Evolutionary conservation across 2,888 invertebrate genomes (phyloP).

Genomic region (Diplazon laetatorius): DNA sequence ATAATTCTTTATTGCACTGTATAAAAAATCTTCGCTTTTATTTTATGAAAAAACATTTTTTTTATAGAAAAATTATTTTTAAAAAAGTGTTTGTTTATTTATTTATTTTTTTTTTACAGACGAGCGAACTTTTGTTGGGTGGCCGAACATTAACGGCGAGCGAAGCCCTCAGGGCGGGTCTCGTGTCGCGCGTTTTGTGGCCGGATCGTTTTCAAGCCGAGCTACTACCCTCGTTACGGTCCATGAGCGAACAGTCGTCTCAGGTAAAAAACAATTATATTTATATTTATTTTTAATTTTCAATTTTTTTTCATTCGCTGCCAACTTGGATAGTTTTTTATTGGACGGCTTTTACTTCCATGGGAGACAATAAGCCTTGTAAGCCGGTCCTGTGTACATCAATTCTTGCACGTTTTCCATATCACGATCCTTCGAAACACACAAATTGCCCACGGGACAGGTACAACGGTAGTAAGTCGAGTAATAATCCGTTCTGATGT

Average conservation of each 20-base stretch:
- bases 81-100: conserved; percentile 23
- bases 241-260: conserved; percentile 89
- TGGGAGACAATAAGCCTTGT: conserved; percentile 84
- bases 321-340: too few relatives aligned
- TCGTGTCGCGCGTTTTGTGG: conserved; percentile 92
- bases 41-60: conserved; percentile 53
- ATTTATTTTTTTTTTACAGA: conserved; percentile 82
- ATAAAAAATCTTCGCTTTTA: conserved; percentile 3
- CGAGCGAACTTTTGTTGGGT: conserved; percentile 88
- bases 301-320: too few relatives aligned
- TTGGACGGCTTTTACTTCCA: conserved; percentile 66
- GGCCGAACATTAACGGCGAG: conserved; percentile 90
- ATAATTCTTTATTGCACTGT: too few relatives aligned
- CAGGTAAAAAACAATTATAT: conserved; percentile 85
- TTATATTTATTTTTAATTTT: conserved; percentile 6
- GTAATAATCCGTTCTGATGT: conserved; percentile 85
- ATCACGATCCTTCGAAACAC: conserved; percentile 83
- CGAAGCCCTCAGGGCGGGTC: conserved; percentile 90
- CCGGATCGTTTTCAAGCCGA: conserved; percentile 90
- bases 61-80: too few relatives aligned
- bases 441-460: conserved; percentile 86
- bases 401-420: conserved; percentile 84
- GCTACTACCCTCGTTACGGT: conserved; percentile 87
- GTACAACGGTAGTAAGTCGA: conserved; percentile 86
- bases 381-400: conserved; percentile 85